These are phyloP conservation scores for Sarcophaga subvicina DNA, from an alignment of 2,888 invertebrate genomes.

Conservation along the genomic window DNA sequence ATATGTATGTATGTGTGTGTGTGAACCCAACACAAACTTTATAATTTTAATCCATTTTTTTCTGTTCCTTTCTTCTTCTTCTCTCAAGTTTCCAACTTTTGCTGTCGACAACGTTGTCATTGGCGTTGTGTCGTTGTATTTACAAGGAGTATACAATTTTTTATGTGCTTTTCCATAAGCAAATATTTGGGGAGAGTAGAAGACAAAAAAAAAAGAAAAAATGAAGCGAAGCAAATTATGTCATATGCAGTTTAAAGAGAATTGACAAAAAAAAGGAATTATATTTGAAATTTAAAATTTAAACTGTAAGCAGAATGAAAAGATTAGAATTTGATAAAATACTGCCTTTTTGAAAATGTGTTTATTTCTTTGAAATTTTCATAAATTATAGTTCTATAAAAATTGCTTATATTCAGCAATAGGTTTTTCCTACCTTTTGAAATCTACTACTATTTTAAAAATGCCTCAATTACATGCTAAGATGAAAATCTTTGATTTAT, in stretches of 20 bases:
- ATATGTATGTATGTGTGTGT: too few relatives aligned
- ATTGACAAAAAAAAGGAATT: neutral
- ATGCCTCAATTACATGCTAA: too few relatives aligned
- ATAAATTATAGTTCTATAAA: too few relatives aligned
- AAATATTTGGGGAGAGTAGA: slow-evolving; percentile 28
- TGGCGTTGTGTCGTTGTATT: neutral
- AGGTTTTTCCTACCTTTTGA: too few relatives aligned
- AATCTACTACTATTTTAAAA: too few relatives aligned
- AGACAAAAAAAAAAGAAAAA: neutral
- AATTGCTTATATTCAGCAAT: too few relatives aligned
- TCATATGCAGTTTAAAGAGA: slow-evolving; percentile 33
- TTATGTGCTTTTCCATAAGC: slow-evolving; percentile 55
- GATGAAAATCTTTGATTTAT: too few relatives aligned
- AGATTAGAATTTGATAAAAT: too few relatives aligned
- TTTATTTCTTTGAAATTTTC: too few relatives aligned
- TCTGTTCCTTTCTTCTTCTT: neutral
- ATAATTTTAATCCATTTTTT: neutral
- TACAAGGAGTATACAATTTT: slow-evolving; percentile 43
- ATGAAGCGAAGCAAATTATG: slow-evolving; percentile 19
- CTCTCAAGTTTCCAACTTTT: neutral
- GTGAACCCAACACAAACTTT: neutral
- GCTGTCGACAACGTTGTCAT: neutral
- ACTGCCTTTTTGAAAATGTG: too few relatives aligned
- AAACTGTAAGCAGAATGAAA: too few relatives aligned
- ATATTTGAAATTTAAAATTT: too few relatives aligned